Evolutionary conservation across 1,140 invertebrate genomes (phyloP), one percentile per base, ranked within the genome.

Genomic region (Zaprionus capensis): DNA sequence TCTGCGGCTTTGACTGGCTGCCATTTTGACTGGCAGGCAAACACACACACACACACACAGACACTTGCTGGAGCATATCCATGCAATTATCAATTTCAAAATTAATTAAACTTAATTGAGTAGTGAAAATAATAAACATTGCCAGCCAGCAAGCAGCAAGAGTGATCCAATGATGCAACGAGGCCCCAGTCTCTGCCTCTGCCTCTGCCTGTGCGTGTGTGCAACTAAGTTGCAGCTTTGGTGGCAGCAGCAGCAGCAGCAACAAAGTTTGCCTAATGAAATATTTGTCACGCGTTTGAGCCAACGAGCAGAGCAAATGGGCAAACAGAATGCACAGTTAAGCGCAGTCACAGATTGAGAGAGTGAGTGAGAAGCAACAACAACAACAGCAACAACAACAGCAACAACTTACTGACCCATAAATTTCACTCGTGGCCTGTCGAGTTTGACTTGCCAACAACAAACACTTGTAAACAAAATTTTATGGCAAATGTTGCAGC

Each of bases 81-180:
- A 36, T 68, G 69, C 81, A 91, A 79, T 91, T 91, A 91, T 91
- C 78, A 91, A 84, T 91, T 91, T 87, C 78, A 81, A 91, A 91
- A 91, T 91, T 91, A 91, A 91, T 91, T 91, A 84, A 87, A 83
- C 76, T 80, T 84, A 91, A 91, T 91, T 91, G 87, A 91, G 85
- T 85, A 80, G 81, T 90, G 85, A 85, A 90, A 90, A 84, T 87
- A 91, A 91, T 87, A 87, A 87, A 91, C 88, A 91, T 66, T 76
- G 59, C 62, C 53, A 64, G 62, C 34, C 58, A 55, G 53, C 24
- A 26, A 5, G 24, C 24, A 20, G 20, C 58, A 71, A 51, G 26
- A 38, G 49, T 44, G 61, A 41, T n/a, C 38, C 12, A n/a, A 41
- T 41, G 38, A n/a, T 15, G 46, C 46, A 51, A 20, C 9, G 7